phyloP scores from a whole-genome alignment of 92 coral and sea anemone species.

The Parazoanthus atlanticus region DNA sequence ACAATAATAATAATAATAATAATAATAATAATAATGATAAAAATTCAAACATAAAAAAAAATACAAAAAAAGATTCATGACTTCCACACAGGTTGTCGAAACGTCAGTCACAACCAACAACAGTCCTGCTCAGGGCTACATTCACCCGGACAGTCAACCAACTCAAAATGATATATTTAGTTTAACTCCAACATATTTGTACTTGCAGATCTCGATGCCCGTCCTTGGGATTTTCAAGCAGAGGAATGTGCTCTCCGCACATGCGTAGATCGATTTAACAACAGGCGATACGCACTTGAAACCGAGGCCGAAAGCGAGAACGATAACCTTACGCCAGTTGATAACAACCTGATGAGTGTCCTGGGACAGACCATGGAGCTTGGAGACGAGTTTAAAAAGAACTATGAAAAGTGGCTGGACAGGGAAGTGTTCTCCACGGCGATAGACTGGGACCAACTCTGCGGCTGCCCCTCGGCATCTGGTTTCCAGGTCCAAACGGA shows the following conservation, averaged over 20 bases:
- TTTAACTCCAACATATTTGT: too few species aligned
- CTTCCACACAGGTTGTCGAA: too few species aligned
- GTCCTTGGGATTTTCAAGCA: conserved; percentile 99
- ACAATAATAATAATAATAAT: background rate
- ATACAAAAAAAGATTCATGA: too few species aligned
- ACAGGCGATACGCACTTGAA: conserved; percentile 81
- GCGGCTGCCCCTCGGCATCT: conserved; percentile 62
- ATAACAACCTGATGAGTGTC: conserved; percentile 85
- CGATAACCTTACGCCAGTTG: conserved; percentile 74
- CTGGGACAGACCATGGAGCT: conserved; percentile 86
- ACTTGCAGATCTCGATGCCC: conserved; percentile 85
- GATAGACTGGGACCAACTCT: conserved; percentile 98
- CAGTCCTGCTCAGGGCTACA: background rate
- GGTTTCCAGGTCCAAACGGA: background rate
- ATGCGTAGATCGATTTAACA: conserved; percentile 94
- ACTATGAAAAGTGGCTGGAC: conserved; percentile 96
- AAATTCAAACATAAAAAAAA: background rate
- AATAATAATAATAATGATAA: background rate
- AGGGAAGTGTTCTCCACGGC: conserved; percentile 95
- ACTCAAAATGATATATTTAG: too few species aligned
- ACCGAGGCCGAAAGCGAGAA: conserved; percentile 57
- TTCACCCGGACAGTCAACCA: background rate
- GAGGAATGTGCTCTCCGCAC: conserved; percentile 92
- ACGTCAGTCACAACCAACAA: background rate
- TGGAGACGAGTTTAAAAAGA: conserved; percentile 88